A percentile compares a stretch with the other conserved stretches of the same genome.
These are phyloP conservation scores for Hermatobates lingyangjiaoensis DNA, from an alignment of 1,140 invertebrate species.

Conservation along the genomic window DNA sequence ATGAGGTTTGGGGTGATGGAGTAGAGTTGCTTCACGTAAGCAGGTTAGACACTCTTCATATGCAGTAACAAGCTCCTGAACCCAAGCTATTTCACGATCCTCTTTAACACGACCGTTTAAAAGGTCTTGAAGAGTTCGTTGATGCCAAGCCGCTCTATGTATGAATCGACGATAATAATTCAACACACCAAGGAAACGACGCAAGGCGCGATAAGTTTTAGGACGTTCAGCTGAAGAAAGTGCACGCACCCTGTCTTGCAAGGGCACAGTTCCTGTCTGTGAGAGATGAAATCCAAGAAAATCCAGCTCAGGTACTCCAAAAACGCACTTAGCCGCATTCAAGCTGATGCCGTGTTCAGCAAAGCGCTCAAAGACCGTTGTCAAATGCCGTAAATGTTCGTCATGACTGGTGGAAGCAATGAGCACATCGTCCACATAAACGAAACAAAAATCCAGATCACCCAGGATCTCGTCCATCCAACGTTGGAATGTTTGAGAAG, in stretches of 20 bases:
- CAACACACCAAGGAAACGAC: not conserved
- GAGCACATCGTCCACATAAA: slow-evolving; percentile 29
- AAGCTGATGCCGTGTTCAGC: slow-evolving; percentile 12
- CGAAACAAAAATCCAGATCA: slow-evolving; percentile 17
- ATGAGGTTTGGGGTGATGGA: slow-evolving; percentile 11
- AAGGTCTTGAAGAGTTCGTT: not conserved
- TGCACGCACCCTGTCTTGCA: not conserved
- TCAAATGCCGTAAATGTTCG: slow-evolving; percentile 23
- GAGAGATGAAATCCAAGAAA: slow-evolving; percentile 16
- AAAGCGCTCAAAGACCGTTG: slow-evolving; percentile 22
- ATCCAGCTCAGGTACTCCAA: slow-evolving; percentile 13
- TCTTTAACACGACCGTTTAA: not conserved
- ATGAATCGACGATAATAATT: not conserved
- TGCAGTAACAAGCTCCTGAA: not conserved
- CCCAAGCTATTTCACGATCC: not conserved
- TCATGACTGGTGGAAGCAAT: slow-evolving; percentile 20
- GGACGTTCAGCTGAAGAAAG: not conserved
- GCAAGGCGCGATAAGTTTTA: not conserved
- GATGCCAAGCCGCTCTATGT: not conserved
- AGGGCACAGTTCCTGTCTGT: not conserved
- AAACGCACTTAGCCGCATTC: slow-evolving; percentile 17
- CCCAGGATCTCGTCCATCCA: slow-evolving; percentile 22
- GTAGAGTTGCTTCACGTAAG: slow-evolving; percentile 10
- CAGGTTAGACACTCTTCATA: not conserved
- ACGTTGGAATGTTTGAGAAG: slow-evolving; percentile 25